These are phyloP conservation scores for Cyrtodaria siliqua DNA, from an alignment of 2,888 invertebrate species.

Conservation along the genomic window DNA sequence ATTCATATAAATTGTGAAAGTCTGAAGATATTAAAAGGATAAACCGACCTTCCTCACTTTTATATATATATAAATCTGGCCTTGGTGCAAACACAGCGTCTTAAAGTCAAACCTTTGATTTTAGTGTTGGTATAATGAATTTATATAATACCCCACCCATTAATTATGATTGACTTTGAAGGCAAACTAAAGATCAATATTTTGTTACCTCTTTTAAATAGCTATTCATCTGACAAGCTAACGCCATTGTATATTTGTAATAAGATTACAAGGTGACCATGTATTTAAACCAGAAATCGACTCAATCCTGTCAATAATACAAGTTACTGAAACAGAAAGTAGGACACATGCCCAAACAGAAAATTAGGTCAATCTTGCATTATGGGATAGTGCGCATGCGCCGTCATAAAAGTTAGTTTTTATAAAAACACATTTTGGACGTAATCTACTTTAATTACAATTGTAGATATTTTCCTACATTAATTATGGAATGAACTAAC, in stretches of 20 bases:
- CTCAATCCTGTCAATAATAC: neutral
- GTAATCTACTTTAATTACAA: neutral
- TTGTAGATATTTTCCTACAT: no score
- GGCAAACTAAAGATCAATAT: no score
- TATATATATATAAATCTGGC: no score
- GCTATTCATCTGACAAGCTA: constrained; percentile 82
- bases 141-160: constrained; percentile 5
- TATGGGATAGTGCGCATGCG: constrained; percentile 54
- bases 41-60: no score
- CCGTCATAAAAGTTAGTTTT: constrained; percentile 6
- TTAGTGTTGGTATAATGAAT: no score
- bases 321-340: constrained; percentile 35
- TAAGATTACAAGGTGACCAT: neutral
- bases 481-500: no score
- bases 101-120: no score
- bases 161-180: no score
- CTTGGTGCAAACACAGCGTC: no score
- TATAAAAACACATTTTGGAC: constrained; percentile 14
- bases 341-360: neutral
- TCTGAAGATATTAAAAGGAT: no score
- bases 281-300: neutral
- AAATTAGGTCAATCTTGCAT: constrained; percentile 44
- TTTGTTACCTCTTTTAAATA: constrained; percentile 79
- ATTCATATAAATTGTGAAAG: no score
- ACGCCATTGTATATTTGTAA: constrained; percentile 63